These are phyloP conservation scores for Harpalus rufipes DNA, from an alignment of 2,888 invertebrate species.

Conservation along the genomic window DNA sequence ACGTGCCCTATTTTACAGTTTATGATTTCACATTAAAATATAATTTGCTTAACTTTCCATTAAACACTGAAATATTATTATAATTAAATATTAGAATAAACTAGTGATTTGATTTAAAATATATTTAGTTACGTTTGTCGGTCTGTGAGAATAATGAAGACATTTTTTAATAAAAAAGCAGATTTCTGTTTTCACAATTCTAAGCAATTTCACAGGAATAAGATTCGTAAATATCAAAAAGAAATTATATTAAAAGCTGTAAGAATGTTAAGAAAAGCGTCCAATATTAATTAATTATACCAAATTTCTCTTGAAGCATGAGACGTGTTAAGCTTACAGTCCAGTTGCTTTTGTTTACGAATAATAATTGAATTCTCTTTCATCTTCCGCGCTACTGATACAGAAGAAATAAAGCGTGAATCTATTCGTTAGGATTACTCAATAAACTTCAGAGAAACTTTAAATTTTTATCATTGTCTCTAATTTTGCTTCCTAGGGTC, in stretches of 20 bases:
- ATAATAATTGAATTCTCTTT: conserved; percentile 56
- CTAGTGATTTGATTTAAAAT: not conserved
- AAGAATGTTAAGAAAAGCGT: conserved; percentile 35
- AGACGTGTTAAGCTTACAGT: conserved; percentile 35
- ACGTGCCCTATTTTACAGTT: not conserved
- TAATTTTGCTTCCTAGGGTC: not conserved
- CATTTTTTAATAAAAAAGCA: not conserved
- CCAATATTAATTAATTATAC: conserved; percentile 46
- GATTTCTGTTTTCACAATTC: not conserved
- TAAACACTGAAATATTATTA: not conserved
- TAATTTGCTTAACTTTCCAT: not conserved
- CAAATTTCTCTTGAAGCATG: conserved; percentile 15
- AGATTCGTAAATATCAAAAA: not conserved
- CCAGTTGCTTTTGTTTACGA: conserved; percentile 49
- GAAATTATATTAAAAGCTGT: conserved; percentile 25
- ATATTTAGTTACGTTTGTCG: not conserved
- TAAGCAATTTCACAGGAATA: not conserved
- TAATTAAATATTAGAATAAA: not conserved
- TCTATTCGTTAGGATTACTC: conserved; percentile 13
- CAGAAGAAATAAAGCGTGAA: conserved; percentile 21
- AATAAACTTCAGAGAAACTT: not conserved
- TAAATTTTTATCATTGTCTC: conserved; percentile 19
- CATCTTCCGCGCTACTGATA: conserved; percentile 37
- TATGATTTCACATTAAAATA: not conserved
- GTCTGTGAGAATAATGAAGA: not conserved